phyloP scores from a whole-genome alignment of 37 sponge, comb jelly and placozoan genomes.

The Lycopodina hypogea region DNA sequence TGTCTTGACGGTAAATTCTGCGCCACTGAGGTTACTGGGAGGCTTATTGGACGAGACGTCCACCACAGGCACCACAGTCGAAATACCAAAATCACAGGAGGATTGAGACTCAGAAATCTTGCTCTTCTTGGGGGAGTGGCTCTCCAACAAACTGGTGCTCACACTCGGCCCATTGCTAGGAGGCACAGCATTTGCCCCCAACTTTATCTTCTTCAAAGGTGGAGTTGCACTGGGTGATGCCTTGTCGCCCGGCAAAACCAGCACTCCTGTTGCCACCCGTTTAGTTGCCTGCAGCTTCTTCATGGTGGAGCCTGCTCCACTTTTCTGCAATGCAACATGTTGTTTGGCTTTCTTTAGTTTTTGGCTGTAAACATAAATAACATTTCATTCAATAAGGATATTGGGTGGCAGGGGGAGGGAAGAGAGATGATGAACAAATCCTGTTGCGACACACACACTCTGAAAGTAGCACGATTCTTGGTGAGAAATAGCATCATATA shows the following conservation, averaged over 20 bases:
- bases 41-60: background rate
- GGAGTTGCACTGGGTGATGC: background rate
- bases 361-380: conserved; percentile 23
- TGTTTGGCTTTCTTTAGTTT: conserved; percentile 67
- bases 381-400: background rate
- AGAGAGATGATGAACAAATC: no score
- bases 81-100: background rate
- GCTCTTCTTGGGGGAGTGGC: no score
- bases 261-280: no score
- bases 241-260: background rate
- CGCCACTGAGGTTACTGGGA: background rate
- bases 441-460: no score
- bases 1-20: background rate
- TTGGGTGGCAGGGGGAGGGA: background rate
- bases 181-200: background rate
- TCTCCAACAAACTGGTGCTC: no score
- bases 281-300: conserved; percentile 1
- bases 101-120: no score
- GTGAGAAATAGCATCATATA: no score
- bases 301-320: background rate
- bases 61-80: background rate
- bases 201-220: conserved; percentile 9
- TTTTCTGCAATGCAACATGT: conserved; percentile 19
- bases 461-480: no score
- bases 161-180: background rate